A percentile compares a stretch with the other conserved stretches of the same genome.
Conservation (phyloP, 2,113 vertebrate species). For the Oreotrochilus melanogaster region DNA sequence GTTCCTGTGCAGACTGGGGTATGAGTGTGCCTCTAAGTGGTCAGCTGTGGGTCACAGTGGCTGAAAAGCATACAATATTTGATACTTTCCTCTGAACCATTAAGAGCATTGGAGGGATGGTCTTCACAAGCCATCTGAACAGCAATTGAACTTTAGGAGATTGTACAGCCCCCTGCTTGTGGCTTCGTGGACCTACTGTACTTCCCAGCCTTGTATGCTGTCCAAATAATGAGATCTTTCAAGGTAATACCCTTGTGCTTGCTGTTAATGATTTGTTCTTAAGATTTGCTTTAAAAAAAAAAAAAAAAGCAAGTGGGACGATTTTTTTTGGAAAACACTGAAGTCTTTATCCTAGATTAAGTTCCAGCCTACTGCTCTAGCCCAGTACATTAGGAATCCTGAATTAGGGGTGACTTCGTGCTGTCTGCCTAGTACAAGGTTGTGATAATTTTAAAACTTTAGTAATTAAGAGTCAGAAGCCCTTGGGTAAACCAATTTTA, state of each 20-base stretch:
- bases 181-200: background rate
- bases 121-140: background rate
- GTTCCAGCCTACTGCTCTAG: background rate
- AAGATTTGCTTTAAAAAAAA: background rate
- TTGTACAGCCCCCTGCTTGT: background rate
- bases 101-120: background rate
- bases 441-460: background rate
- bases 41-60: accelerated
- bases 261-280: background rate
- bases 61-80: background rate
- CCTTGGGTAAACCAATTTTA: background rate
- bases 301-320: background rate
- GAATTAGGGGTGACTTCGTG: background rate
- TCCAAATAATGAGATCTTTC: background rate
- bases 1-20: background rate
- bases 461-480: background rate
- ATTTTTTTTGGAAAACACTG: background rate
- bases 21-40: background rate
- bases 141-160: background rate
- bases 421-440: background rate
- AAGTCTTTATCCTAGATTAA: background rate
- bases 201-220: background rate
- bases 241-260: background rate
- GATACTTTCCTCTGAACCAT: too few relatives aligned
- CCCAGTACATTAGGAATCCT: background rate